Percentiles rank a stretch among this genome's conserved stretches.
These are phyloP conservation scores for Argopecten irradians DNA, from an alignment of 1,140 invertebrate species.

Conservation along the genomic window DNA sequence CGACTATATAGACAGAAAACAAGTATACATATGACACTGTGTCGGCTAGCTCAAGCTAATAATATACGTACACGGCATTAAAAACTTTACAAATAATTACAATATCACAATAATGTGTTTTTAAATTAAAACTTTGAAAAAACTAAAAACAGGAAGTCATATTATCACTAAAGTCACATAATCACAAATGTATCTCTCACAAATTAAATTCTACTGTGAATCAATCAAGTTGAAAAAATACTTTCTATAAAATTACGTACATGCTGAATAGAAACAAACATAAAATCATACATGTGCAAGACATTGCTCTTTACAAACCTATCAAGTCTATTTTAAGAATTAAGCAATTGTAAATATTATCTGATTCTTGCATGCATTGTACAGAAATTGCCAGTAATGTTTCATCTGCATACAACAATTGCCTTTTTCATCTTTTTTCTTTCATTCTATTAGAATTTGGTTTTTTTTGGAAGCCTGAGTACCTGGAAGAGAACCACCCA, in stretches of 20 bases:
- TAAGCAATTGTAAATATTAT: too few relatives aligned
- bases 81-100: background rate
- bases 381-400: too few relatives aligned
- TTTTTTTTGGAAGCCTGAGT: too few relatives aligned
- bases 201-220: background rate
- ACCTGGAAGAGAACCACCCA: too few relatives aligned
- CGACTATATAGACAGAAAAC: background rate
- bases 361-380: too few relatives aligned
- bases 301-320: too few relatives aligned
- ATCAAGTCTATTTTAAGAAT: too few relatives aligned
- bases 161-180: background rate
- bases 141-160: background rate
- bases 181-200: background rate
- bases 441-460: too few relatives aligned
- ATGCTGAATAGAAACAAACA: background rate
- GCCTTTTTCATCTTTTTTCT: too few relatives aligned
- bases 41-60: background rate
- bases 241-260: background rate
- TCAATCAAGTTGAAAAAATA: background rate
- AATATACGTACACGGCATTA: background rate
- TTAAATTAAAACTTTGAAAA: background rate
- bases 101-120: background rate
- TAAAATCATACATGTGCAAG: too few relatives aligned
- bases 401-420: too few relatives aligned
- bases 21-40: background rate